A percentile compares a stretch with the other conserved stretches of the same genome.
These are phyloP conservation scores for Choreutis nemorana DNA, from an alignment of 2,888 invertebrate genomes.

Conservation along the genomic window DNA sequence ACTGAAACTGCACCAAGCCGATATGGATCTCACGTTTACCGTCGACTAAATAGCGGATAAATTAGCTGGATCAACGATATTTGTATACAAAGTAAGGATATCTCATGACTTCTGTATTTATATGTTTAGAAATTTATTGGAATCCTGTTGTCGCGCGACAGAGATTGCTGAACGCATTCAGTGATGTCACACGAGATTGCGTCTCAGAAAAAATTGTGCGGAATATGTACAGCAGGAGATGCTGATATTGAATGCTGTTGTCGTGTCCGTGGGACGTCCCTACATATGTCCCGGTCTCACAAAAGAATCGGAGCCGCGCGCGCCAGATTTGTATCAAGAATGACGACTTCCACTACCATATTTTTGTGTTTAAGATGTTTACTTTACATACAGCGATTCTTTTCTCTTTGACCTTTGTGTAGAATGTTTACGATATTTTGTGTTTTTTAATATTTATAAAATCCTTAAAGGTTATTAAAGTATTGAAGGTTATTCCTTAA, in stretches of 20 bases:
- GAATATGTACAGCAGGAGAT: constrained; percentile 13
- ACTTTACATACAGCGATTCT: constrained; percentile 15
- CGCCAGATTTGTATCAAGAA: constrained; percentile 23
- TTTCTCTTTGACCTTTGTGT: constrained; percentile 11
- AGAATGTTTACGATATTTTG: constrained; percentile 10
- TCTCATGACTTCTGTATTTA: no score
- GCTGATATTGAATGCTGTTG: constrained; percentile 23
- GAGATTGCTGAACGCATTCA: no score
- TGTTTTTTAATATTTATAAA: no score
- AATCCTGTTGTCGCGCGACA: no score
- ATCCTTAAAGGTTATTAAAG: no score
- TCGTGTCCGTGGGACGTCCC: constrained; percentile 20
- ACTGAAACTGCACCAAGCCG: constrained; percentile 40
- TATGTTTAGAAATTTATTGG: no score
- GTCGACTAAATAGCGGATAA: constrained; percentile 55
- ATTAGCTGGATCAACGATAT: constrained; percentile 54
- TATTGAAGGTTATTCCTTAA: no score
- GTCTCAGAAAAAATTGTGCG: constrained; percentile 16
- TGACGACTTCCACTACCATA: constrained; percentile 18
- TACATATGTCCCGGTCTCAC: constrained; percentile 19
- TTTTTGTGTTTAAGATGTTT: constrained; percentile 18
- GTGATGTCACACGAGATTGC: no score
- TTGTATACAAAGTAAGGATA: no score
- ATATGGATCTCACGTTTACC: constrained; percentile 61
- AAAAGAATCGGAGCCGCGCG: constrained; percentile 18